Percentiles rank a stretch among this genome's conserved stretches.
Conservation (phyloP, 30 jellyfish, hydroid and myxozoan genomes). For the Aurelia sp. region DNA sequence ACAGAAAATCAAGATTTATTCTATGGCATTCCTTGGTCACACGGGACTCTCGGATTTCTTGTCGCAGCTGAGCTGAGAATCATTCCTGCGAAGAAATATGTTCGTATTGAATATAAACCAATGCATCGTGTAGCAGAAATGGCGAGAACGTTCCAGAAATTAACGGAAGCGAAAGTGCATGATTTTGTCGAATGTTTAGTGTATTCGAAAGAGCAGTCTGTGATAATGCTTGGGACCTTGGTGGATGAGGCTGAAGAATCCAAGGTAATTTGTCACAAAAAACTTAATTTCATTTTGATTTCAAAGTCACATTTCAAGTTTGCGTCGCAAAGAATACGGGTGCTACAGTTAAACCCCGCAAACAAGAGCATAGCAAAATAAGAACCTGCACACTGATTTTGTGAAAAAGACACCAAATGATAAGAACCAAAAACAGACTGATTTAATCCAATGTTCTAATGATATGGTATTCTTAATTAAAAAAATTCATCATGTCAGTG, state of each 20-base stretch:
- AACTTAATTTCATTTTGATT: too few species aligned
- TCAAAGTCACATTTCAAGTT: too few species aligned
- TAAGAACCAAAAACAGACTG: too few species aligned
- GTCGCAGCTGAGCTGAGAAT: constrained; percentile 69
- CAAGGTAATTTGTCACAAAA: constrained; percentile 12
- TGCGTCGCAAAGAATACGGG: too few species aligned
- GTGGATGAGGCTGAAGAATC: constrained; percentile 21
- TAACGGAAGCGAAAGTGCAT: constrained; percentile 7
- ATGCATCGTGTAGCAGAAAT: constrained; percentile 20
- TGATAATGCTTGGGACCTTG: constrained; percentile 54
- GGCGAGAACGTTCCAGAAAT: constrained; percentile 7
- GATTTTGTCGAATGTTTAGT: constrained; percentile 73
- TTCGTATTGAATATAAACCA: constrained; percentile 42
- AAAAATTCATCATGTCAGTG: too few species aligned
- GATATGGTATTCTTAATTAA: too few species aligned
- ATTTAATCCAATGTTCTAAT: too few species aligned
- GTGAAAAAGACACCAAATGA: too few species aligned
- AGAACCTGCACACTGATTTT: too few species aligned
- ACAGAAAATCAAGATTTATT: constrained; percentile 44
- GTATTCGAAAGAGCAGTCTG: constrained; percentile 49
- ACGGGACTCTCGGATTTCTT: constrained; percentile 64
- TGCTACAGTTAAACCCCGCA: too few species aligned
- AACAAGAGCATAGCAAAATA: too few species aligned
- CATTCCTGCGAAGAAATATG: constrained; percentile 64
- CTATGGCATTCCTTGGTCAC: constrained; percentile 77